Percentiles rank a stretch among this genome's conserved stretches.
Evolutionary conservation across 2,113 vertebrate species (phyloP).

Genomic region (Malurus alboscapulatus): DNA sequence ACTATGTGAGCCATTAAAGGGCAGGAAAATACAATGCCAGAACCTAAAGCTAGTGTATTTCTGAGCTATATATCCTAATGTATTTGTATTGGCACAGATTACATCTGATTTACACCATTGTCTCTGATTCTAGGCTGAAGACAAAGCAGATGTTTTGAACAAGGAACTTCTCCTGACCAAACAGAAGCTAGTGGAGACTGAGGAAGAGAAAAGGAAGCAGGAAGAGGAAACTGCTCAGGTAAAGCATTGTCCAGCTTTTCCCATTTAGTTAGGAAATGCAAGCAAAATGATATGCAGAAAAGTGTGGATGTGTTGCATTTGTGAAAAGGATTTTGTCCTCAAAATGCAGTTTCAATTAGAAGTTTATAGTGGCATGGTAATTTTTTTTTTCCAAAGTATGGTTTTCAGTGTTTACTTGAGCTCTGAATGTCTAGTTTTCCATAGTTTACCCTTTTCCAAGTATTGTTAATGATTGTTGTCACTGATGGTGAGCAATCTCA

Average conservation of each 20-base stretch:
- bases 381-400: neutral
- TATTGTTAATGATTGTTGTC: neutral
- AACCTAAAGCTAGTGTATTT: neutral
- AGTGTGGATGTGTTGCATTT: neutral
- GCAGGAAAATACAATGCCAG: neutral
- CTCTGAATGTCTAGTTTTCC: neutral
- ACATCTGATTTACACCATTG: neutral
- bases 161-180: constrained; percentile 96
- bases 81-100: neutral
- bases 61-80: neutral
- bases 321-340: neutral
- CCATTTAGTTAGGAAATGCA: neutral
- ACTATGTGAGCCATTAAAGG: neutral
- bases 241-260: neutral
- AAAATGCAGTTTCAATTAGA: neutral
- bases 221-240: constrained; percentile 97
- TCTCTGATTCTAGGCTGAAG: constrained; percentile 84
- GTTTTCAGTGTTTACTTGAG: neutral
- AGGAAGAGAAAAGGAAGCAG: constrained; percentile 93
- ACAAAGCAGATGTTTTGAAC: constrained; percentile 95
- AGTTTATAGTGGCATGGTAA: neutral
- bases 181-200: constrained; percentile 92
- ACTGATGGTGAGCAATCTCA: neutral
- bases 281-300: neutral
- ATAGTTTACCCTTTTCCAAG: neutral